Conservation (phyloP, 2,888 invertebrate genomes). For the Tiliacea citrago region DNA sequence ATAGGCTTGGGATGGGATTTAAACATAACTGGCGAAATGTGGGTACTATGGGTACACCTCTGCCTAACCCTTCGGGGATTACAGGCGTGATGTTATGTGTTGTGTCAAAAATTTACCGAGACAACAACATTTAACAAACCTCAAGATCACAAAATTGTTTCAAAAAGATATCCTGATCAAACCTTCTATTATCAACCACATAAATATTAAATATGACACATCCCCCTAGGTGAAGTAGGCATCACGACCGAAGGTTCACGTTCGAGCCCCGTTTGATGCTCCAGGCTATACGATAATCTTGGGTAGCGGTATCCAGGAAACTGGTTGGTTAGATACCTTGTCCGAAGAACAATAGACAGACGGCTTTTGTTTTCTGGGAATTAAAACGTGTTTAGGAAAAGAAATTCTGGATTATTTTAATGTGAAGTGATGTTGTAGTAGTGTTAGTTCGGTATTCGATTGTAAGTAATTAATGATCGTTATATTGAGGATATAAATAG, state of each 20-base stretch:
- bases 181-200: constrained; percentile 12
- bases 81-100: no score
- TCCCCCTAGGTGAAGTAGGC: constrained; percentile 43
- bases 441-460: neutral
- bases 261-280: constrained; percentile 56
- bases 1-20: no score
- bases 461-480: neutral
- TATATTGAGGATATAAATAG: neutral
- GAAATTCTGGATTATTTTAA: neutral
- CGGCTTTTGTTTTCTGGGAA: constrained; percentile 31
- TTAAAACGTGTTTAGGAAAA: neutral
- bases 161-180: constrained; percentile 1
- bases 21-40: no score
- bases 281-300: constrained; percentile 58
- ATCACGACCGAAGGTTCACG: constrained; percentile 49
- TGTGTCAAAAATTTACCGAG: no score
- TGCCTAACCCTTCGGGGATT: no score
- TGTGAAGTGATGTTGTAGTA: neutral
- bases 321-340: constrained; percentile 34
- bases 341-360: constrained; percentile 26
- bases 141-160: neutral
- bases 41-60: no score
- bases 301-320: constrained; percentile 59
- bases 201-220: constrained; percentile 45
- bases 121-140: no score